Conservation (phyloP, 2,797 vertebrate species). For the Sus cebifrons region DNA sequence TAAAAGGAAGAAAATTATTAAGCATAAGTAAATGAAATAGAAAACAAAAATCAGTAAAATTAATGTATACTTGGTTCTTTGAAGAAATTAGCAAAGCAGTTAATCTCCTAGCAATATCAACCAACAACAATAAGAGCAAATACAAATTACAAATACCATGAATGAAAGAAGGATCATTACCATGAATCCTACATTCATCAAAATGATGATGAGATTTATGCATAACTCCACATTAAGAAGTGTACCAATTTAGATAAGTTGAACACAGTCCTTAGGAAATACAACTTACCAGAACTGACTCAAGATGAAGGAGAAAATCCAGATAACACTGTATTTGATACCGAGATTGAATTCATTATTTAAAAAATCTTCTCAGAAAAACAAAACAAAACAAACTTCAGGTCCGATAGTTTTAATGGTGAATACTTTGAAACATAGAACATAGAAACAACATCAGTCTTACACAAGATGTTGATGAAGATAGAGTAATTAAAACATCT, state of each 20-base stretch:
- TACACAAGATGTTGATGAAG: conserved; percentile 4
- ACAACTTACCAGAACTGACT: not conserved
- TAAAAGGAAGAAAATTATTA: conserved; percentile 20
- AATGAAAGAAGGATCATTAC: not conserved
- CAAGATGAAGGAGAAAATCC: conserved; percentile 20
- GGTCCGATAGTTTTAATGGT: not conserved
- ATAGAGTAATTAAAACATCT: not conserved
- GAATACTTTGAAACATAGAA: not conserved
- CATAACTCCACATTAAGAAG: not conserved
- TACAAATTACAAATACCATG: not conserved
- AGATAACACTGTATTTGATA: not conserved
- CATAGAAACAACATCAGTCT: not conserved
- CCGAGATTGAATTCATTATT: not conserved
- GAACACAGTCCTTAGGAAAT: not conserved
- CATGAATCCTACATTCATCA: not conserved
- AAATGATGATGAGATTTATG: not conserved
- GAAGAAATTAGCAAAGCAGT: not conserved
- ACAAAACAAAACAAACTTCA: not conserved
- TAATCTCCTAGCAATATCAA: not conserved
- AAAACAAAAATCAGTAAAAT: not conserved
- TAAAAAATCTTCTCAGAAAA: not conserved
- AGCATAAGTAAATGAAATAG: not conserved
- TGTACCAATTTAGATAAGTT: not conserved
- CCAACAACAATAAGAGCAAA: not conserved
- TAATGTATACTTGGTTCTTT: not conserved